These are phyloP conservation scores for Lepidocyrtoides sp. DNA, from an alignment of 2,888 invertebrate species.

Conservation along the genomic window DNA sequence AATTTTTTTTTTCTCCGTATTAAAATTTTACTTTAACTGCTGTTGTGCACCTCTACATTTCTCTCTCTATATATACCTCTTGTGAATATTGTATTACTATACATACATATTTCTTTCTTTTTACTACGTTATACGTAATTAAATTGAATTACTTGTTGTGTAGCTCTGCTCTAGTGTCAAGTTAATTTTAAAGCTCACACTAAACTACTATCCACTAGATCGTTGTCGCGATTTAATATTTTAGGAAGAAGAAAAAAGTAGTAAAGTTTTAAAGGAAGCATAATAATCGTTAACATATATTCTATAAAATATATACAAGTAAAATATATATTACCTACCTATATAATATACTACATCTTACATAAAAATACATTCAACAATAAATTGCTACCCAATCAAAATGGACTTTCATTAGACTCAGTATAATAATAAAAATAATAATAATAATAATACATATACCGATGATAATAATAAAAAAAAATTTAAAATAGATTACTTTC, in stretches of 20 bases:
- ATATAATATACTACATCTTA: background rate
- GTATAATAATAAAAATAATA: too few species aligned
- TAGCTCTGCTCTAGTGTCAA: slow-evolving; percentile 14
- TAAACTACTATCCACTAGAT: background rate
- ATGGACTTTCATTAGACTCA: slow-evolving; percentile 78
- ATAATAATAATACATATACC: background rate
- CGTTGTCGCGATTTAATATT: background rate
- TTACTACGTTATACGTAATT: slow-evolving; percentile 2
- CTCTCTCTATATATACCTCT: background rate
- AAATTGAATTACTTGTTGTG: slow-evolving; percentile 43
- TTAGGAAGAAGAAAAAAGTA: too few species aligned
- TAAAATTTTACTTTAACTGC: slow-evolving; percentile 51
- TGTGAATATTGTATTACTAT: slow-evolving; percentile 21
- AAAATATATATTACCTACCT: too few species aligned
- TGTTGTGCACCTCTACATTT: slow-evolving; percentile 40
- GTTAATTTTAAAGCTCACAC: slow-evolving; percentile 28
- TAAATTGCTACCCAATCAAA: slow-evolving; percentile 75
- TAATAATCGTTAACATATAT: too few species aligned
- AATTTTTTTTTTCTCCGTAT: slow-evolving; percentile 46
- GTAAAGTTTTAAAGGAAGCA: background rate
- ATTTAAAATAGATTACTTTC: slow-evolving; percentile 20
- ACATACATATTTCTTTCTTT: background rate
- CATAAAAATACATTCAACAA: slow-evolving; percentile 45
- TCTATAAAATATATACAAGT: too few species aligned
- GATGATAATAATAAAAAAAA: slow-evolving; percentile 4